Conservation (phyloP, 2,113 vertebrate species). For the Ochotona curzoniae region DNA sequence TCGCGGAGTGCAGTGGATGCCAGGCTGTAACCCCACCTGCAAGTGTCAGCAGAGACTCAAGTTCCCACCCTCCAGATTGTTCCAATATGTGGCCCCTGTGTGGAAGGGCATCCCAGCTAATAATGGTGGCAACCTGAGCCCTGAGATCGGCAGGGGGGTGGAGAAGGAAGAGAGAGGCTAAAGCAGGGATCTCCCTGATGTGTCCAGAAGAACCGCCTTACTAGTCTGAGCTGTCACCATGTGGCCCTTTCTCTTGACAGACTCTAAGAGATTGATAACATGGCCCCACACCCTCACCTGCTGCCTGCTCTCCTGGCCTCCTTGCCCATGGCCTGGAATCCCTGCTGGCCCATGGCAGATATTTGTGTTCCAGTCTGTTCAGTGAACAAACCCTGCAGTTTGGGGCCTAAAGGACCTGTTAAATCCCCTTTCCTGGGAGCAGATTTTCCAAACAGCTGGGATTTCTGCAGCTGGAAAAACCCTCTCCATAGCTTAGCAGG, state of each 20-base stretch:
- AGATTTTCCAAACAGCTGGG: not conserved
- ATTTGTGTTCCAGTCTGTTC: not conserved
- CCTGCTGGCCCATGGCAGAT: not conserved
- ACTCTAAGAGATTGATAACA: not conserved
- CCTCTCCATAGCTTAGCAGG: not conserved
- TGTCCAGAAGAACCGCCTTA: not conserved
- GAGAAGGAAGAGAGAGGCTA: rapidly evolving
- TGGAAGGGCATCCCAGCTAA: not conserved
- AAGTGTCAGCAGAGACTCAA: not conserved
- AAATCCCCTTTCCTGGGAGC: not conserved
- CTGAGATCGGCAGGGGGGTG: not conserved
- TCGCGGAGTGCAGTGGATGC: not conserved
- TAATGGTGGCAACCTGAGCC: not conserved
- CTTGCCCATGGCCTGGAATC: not conserved
- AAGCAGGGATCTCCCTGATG: too few species aligned
- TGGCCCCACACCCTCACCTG: too few species aligned
- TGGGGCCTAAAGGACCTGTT: not conserved
- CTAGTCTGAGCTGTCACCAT: not conserved
- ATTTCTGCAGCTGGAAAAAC: not conserved
- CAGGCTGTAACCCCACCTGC: not conserved
- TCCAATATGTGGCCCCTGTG: not conserved
- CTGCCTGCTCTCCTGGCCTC: too few species aligned
- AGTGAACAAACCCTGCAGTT: too few species aligned
- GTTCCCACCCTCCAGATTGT: not conserved
- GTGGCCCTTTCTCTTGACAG: not conserved